phyloP scores from a whole-genome alignment of 2,888 invertebrate species.

The Mantis religiosa region DNA sequence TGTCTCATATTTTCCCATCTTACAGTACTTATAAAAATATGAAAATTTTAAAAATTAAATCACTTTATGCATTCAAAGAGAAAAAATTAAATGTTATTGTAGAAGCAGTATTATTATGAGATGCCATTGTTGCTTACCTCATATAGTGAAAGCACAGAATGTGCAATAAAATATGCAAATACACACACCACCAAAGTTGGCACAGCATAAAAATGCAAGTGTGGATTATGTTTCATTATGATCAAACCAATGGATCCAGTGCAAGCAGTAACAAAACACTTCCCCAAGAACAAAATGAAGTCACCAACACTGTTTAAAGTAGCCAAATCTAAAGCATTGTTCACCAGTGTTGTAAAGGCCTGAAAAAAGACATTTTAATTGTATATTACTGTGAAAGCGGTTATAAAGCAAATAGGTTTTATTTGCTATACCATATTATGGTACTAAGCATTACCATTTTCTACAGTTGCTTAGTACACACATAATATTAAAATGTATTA shows the following conservation, averaged over 20 bases:
- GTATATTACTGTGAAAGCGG: no score
- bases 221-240: conserved; percentile 66
- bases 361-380: conserved; percentile 40
- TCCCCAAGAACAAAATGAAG: conserved; percentile 86
- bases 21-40: not conserved
- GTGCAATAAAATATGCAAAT: conserved; percentile 88
- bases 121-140: conserved; percentile 60
- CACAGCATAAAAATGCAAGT: conserved; percentile 77
- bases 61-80: not conserved
- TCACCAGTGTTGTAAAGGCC: conserved; percentile 82
- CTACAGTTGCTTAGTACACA: no score
- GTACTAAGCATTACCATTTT: no score
- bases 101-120: not conserved
- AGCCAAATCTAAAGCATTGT: conserved; percentile 81
- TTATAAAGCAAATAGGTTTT: no score
- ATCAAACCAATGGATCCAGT: conserved; percentile 76
- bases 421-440: no score
- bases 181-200: conserved; percentile 81
- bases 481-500: no score
- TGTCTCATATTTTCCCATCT: no score
- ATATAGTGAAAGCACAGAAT: conserved; percentile 87
- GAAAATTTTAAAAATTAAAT: not conserved
- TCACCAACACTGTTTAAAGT: conserved; percentile 91
- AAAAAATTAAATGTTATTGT: not conserved
- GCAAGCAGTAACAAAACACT: conserved; percentile 74